A percentile compares a stretch with the other conserved stretches of the same genome.
These are phyloP conservation scores for Prunella strophiata DNA, from an alignment of 2,797 vertebrate species.

Conservation along the genomic window DNA sequence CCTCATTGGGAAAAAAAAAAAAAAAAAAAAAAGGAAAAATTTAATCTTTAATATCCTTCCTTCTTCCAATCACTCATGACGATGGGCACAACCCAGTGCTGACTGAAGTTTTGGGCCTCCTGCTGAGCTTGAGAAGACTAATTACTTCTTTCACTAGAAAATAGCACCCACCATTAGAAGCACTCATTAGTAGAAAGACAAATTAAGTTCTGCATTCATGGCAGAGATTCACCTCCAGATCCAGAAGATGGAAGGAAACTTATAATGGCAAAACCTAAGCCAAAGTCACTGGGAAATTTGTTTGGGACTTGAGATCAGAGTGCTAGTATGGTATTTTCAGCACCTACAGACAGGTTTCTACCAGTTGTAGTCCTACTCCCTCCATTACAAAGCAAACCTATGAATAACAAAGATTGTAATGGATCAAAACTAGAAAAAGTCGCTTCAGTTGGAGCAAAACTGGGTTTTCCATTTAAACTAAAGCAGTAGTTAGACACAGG, in stretches of 20 bases:
- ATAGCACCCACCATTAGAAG: neutral
- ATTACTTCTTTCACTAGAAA: neutral
- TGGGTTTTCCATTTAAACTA: neutral
- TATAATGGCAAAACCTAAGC: neutral
- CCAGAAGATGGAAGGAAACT: neutral
- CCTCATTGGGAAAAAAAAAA: neutral
- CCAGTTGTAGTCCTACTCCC: neutral
- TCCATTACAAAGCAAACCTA: neutral
- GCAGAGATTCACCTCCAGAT: neutral
- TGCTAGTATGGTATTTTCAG: neutral
- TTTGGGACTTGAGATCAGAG: neutral
- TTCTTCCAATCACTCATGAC: neutral
- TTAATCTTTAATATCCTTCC: neutral
- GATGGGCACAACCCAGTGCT: neutral
- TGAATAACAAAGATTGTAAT: neutral
- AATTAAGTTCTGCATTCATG: neutral
- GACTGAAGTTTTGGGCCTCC: neutral
- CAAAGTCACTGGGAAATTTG: neutral
- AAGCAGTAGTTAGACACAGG: neutral
- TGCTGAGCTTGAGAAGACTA: neutral
- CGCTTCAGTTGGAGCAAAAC: neutral
- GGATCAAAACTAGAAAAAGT: neutral
- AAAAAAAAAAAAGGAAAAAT: neutral
- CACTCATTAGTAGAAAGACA: neutral
- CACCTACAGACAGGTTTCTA: neutral